Evolutionary conservation across 2,797 vertebrate species (phyloP).

Genomic region (Pipistrellus pipistrellus): DNA sequence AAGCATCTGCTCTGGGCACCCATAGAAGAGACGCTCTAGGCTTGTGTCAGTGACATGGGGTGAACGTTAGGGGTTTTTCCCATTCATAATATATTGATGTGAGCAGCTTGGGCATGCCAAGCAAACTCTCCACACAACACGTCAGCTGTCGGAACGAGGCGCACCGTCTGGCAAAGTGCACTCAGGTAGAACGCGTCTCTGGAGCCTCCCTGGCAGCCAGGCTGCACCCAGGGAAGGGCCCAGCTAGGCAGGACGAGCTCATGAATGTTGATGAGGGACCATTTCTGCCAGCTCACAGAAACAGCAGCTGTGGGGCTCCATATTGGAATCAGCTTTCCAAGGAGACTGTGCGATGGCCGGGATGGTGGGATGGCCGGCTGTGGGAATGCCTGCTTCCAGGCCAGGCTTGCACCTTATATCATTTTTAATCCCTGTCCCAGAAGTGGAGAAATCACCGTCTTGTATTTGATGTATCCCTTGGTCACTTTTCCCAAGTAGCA

Average conservation of each 20-base stretch:
- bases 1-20: slow-evolving; percentile 59
- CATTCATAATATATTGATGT: slow-evolving; percentile 89
- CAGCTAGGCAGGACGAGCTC: slow-evolving; percentile 74
- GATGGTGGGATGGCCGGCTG: neutral
- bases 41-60: neutral
- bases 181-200: slow-evolving; percentile 88
- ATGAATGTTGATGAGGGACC: slow-evolving; percentile 86
- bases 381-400: slow-evolving; percentile 49
- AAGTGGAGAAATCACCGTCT: neutral
- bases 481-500: neutral
- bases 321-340: slow-evolving; percentile 76
- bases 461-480: neutral
- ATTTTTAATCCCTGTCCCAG: neutral
- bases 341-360: slow-evolving; percentile 69
- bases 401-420: rapidly evolving
- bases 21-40: slow-evolving; percentile 46
- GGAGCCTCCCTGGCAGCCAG: slow-evolving; percentile 82
- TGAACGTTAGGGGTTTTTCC: slow-evolving; percentile 65
- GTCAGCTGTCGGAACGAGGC: slow-evolving; percentile 93
- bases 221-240: slow-evolving; percentile 80
- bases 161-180: slow-evolving; percentile 91
- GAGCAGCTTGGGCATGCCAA: slow-evolving; percentile 92
- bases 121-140: slow-evolving; percentile 92
- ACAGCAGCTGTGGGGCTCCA: slow-evolving; percentile 77
- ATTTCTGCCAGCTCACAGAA: slow-evolving; percentile 77